A percentile compares a stretch with the other conserved stretches of the same genome.
These are phyloP conservation scores for Pontoporia blainvillei DNA, from an alignment of 2,113 vertebrate genomes.

Conservation along the genomic window DNA sequence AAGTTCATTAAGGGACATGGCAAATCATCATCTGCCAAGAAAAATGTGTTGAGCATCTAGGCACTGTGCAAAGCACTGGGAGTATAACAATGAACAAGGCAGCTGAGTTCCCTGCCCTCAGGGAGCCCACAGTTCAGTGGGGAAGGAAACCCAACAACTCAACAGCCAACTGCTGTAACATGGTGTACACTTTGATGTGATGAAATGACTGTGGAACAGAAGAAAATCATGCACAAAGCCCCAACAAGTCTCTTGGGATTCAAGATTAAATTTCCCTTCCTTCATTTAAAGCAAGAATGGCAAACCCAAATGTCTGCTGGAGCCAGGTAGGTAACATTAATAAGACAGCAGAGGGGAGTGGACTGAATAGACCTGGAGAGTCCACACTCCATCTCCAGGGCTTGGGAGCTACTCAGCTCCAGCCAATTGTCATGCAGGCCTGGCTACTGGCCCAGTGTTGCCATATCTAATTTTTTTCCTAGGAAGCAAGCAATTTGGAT, in stretches of 20 bases:
- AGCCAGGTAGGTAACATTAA: neutral
- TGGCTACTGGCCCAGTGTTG: neutral
- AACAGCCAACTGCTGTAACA: neutral
- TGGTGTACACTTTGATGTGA: neutral
- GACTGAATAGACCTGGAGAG: neutral
- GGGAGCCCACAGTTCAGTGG: neutral
- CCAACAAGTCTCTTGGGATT: neutral
- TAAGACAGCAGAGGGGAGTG: neutral
- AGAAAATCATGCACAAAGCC: neutral
- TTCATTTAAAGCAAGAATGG: neutral
- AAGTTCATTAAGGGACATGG: neutral
- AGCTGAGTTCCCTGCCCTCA: neutral
- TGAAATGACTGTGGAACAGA: neutral
- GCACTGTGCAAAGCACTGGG: neutral
- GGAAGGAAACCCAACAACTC: neutral
- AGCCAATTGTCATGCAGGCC: neutral
- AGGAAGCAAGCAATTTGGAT: neutral
- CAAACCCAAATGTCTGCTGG: neutral
- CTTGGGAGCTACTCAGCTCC: neutral
- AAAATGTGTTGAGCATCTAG: neutral
- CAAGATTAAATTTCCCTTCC: neutral
- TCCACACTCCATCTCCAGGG: rapidly evolving
- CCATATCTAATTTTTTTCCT: neutral
- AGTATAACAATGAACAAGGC: neutral
- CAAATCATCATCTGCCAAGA: neutral